Percentiles rank a stretch among this genome's conserved stretches.
Evolutionary conservation across 2,113 vertebrate species (phyloP).

Genomic region (Cyanoliseus patagonus): DNA sequence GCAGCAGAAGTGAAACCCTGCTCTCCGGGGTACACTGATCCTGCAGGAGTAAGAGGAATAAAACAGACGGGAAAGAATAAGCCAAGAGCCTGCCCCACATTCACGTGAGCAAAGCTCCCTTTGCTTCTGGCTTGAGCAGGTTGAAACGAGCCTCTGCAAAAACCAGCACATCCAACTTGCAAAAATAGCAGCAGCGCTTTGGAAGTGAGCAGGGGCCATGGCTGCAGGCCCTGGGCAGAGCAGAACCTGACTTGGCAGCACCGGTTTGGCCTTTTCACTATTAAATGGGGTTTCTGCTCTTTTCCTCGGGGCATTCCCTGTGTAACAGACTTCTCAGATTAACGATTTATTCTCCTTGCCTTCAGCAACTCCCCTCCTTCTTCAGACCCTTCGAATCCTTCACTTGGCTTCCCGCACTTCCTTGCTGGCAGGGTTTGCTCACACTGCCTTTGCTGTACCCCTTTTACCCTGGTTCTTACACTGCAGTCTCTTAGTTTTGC

Average conservation of each 20-base stretch:
- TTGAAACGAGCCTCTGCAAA: neutral
- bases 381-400: neutral
- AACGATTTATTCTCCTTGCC: neutral
- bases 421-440: neutral
- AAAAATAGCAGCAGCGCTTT: constrained; percentile 24
- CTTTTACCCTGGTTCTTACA: neutral
- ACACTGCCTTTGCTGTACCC: neutral
- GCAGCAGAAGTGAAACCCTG: neutral
- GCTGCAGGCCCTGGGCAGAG: neutral
- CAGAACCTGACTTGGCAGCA: neutral
- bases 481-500: neutral
- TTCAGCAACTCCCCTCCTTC: neutral
- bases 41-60: neutral
- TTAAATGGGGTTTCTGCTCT: constrained; percentile 33
- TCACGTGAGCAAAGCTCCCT: neutral
- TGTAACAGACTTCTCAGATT: constrained; percentile 21
- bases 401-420: neutral
- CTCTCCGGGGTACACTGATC: accelerated
- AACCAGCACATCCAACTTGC: constrained; percentile 4
- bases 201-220: constrained; percentile 4
- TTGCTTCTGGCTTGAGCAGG: neutral
- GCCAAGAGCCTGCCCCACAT: neutral
- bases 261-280: neutral
- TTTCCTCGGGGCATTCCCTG: neutral
- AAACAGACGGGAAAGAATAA: neutral